A percentile compares a stretch with the other conserved stretches of the same genome.
phyloP scores from a whole-genome alignment of 2,113 vertebrate species.

The Thinocorus orbignyianus region DNA sequence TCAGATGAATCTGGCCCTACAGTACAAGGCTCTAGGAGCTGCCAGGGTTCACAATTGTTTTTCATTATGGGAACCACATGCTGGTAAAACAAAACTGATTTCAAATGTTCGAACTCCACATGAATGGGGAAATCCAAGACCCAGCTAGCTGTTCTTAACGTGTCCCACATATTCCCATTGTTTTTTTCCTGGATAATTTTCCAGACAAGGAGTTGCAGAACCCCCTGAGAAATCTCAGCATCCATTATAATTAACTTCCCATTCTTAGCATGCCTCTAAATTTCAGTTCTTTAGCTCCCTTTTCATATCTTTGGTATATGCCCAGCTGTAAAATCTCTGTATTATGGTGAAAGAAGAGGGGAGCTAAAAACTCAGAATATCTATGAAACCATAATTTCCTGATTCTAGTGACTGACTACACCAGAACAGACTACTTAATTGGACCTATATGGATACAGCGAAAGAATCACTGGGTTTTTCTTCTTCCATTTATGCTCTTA shows the following conservation, averaged over 20 bases:
- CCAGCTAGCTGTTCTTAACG: not conserved
- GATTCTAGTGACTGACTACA: not conserved
- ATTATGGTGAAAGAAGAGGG: not conserved
- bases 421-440: not conserved
- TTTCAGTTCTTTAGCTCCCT: not conserved
- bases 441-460: not conserved
- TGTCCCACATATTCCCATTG: not conserved
- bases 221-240: not conserved
- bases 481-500: not conserved
- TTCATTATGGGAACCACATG: not conserved
- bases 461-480: not conserved
- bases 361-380: not conserved
- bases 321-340: not conserved
- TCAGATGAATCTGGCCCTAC: not conserved
- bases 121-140: not conserved
- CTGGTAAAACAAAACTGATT: conserved; percentile 4
- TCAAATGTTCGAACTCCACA: not conserved
- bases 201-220: not conserved
- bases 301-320: not conserved
- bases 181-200: not conserved
- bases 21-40: not conserved
- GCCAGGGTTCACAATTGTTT: not conserved
- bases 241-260: not conserved
- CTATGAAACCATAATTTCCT: not conserved
- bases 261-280: not conserved